Evolutionary conservation across 2,888 invertebrate species (phyloP), one percentile per base, ranked within the genome.

Genomic region (Pedicia rivosa): DNA sequence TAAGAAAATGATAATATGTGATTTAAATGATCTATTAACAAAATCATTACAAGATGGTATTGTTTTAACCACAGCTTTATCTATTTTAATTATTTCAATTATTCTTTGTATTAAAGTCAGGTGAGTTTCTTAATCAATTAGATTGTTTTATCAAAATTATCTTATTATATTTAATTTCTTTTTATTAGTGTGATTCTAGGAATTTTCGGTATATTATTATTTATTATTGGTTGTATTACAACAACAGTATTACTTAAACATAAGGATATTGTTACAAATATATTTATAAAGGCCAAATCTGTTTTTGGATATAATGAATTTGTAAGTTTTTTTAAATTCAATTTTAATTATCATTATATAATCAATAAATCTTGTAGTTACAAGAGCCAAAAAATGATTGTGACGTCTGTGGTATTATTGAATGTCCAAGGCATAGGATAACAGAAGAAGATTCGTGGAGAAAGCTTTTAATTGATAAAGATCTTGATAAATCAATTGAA

Each of bases 401-500:
- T 54, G 63, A 63, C 44, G 67, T 74, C 33, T 76, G 76, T 54
- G 72, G 72, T 38, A 66, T 66, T 37, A 60, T 63, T 28, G 62
- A 65, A 28, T 76, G 75, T 50, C 59, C 59, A 36, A 61, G 74
- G 32, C 74, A 75, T 55, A 66, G 68, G 45, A 53, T 63, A 2
- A 56, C 58, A 37, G 51, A 59, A 20, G 49, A 62, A 19, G 66
- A 74, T 47, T 79, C 80, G 36, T 80, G 79, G 79, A 70, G 67
- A 36, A 70, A 72, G 41, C 56, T 81, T 3, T 63, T 66, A 42
- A 65, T 86, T 49, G 74, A 76, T 39, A 67, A 72, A 51, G 75
- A 78, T 50, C 64, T 86, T 39, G 82, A 86, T 57, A 63, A 66
- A 48, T 75, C 82, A 22, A 64, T 84, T 47, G 78, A 82, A 64